Base-by-base conservation (phyloP, 2,888 invertebrate species). In the Watsonalla cultraria region DNA sequence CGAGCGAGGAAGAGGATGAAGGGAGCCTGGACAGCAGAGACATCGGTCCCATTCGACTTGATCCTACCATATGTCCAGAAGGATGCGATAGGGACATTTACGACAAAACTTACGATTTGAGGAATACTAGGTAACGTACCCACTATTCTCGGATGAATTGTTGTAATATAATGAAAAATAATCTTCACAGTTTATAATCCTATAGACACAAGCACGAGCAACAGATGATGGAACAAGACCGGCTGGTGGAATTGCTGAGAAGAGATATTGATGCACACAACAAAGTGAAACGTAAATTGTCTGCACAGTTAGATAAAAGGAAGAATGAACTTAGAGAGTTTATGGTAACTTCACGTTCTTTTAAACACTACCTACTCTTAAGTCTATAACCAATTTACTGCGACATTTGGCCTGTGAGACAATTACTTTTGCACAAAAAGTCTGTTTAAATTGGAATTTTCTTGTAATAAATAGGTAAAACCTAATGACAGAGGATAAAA, bases 71-170 rank as follows among this genome's bases (percentile, higher is more conserved):
- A 8, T 95, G 95, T 61, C 96, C 96, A 0, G 88, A 92, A 34
- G 95, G 94, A 0, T 94, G 95, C 61, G 95, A 96, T 52, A 86
- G 79, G 39, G 90, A 92, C 0, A 77, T 95, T n/a, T 96, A 93
- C 70, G 92, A 95, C 42, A 82, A 92, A 62, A 93, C 95, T 2
- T 94, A 95, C 65, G 84, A 90, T 9, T 78, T 95, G 66, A 89
- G 96, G 51, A 78, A 91, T 34, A 89, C 92, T 55, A 91, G 94
- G 91, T 93, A 80, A 11, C 8, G 5, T 13, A 14, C 50, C 7
- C 6, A 50, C 8, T 14, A 14, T 50, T 50, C 5, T 8, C 11
- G 5, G 14, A 11, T 45, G 7, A 8, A 45, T 45, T 5, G 7
- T 45, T 5, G 11, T 15, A 8, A 15, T 15, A 6, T 8, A 33